Percentiles rank a stretch among this genome's conserved stretches.
Evolutionary conservation across 2,888 invertebrate species (phyloP).

Genomic region (Parnassius smintheus): DNA sequence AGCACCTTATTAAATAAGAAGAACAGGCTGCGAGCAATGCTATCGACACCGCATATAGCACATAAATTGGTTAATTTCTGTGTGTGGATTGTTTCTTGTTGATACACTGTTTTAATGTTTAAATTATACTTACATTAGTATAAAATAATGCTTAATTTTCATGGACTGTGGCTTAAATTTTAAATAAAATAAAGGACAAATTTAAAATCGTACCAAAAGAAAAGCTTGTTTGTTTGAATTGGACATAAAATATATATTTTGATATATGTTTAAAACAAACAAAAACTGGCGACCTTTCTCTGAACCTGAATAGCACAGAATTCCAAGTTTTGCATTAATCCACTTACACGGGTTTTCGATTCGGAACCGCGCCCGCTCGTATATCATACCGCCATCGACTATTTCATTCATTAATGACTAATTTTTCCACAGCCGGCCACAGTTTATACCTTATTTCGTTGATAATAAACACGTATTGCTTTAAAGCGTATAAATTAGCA

Average conservation of each 20-base stretch:
- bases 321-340: constrained; percentile 51
- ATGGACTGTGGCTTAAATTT: too few relatives aligned
- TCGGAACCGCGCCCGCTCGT: constrained; percentile 63
- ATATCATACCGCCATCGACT: constrained; percentile 59
- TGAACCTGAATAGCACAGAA: constrained; percentile 25
- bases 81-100: too few relatives aligned
- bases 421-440: constrained; percentile 34
- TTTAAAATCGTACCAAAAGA: too few relatives aligned
- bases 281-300: constrained; percentile 8
- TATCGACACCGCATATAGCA: too few relatives aligned
- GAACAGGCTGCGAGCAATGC: too few relatives aligned
- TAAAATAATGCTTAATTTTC: too few relatives aligned
- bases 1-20: too few relatives aligned
- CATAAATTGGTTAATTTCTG: too few relatives aligned
- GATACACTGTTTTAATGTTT: too few relatives aligned
- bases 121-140: too few relatives aligned
- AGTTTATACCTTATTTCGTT: constrained; percentile 59
- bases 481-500: constrained; percentile 41
- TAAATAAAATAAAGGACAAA: too few relatives aligned
- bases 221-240: too few relatives aligned
- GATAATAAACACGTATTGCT: constrained; percentile 53
- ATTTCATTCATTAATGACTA: constrained; percentile 58
- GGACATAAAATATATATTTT: background rate
- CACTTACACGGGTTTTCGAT: constrained; percentile 53
- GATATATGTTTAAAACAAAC: background rate